A percentile compares a stretch with the other conserved stretches of the same genome.
phyloP scores from a whole-genome alignment of 2,888 invertebrate genomes.

The Patella depressa region DNA sequence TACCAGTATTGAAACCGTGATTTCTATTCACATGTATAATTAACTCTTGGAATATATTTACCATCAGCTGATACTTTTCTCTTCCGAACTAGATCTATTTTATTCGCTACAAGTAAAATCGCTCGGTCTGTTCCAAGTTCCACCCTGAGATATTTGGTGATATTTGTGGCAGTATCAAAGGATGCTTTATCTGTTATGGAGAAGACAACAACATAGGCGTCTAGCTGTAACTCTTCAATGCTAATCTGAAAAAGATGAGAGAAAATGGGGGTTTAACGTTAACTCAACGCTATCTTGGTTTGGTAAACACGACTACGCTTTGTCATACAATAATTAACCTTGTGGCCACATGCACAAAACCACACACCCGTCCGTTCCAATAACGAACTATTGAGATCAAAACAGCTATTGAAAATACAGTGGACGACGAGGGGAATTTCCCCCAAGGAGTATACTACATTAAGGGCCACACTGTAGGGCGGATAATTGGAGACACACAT shows the following conservation, averaged over 20 bases:
- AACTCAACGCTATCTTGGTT: too few relatives aligned
- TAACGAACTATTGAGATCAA: too few relatives aligned
- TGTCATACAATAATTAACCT: too few relatives aligned
- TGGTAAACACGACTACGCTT: too few relatives aligned
- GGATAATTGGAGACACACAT: too few relatives aligned
- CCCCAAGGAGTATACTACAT: too few relatives aligned
- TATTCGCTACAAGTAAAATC: conserved; percentile 92
- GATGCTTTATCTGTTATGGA: conserved; percentile 89
- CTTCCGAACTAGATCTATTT: conserved; percentile 90
- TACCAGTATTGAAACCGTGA: background rate
- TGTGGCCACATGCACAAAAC: too few relatives aligned
- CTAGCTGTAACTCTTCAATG: conserved; percentile 78
- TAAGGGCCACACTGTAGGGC: too few relatives aligned
- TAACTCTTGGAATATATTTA: conserved; percentile 71
- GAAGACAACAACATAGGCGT: conserved; percentile 92
- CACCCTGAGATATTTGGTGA: conserved; percentile 87
- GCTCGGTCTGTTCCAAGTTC: conserved; percentile 87
- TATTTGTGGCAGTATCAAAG: conserved; percentile 86
- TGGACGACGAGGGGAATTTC: too few relatives aligned
- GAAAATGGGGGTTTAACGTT: too few relatives aligned
- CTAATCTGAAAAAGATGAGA: conserved; percentile 57
- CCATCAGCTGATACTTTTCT: conserved; percentile 87
- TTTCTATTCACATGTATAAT: background rate
- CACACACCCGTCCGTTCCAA: too few relatives aligned
- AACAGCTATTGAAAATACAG: too few relatives aligned